Evolutionary conservation across 2,888 invertebrate genomes (phyloP).

Genomic region (Eupithecia pulchellata): DNA sequence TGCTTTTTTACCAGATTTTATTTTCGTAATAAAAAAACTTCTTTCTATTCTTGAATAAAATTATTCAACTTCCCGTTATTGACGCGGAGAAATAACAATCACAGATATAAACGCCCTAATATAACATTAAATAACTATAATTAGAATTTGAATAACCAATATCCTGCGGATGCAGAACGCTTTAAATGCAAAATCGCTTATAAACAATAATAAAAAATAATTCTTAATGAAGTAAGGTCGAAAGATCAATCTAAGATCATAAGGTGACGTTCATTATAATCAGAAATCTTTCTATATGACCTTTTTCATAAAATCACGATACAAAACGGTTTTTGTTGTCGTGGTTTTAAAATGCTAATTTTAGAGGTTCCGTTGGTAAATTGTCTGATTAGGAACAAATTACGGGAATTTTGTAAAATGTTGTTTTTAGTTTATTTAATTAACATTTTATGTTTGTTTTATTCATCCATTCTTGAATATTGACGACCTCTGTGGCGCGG

Average conservation of each 20-base stretch:
- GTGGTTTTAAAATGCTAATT: conserved; percentile 31
- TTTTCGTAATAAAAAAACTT: too few species aligned
- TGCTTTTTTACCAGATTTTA: too few species aligned
- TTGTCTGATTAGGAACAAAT: conserved; percentile 47
- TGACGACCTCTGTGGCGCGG: too few species aligned
- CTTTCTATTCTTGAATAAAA: background rate
- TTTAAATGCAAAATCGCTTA: conserved; percentile 32
- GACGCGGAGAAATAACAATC: background rate
- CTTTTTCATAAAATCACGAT: conserved; percentile 10
- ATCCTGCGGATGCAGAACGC: conserved; percentile 38
- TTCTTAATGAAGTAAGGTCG: conserved; percentile 7
- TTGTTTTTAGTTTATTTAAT: conserved; percentile 23
- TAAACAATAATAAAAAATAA: conserved; percentile 21
- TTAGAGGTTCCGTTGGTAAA: conserved; percentile 56
- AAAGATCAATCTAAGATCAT: conserved; percentile 28
- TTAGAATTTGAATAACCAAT: conserved; percentile 39
- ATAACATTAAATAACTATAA: background rate
- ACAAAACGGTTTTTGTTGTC: conserved; percentile 18
- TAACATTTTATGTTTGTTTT: conserved; percentile 10
- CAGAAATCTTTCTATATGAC: background rate
- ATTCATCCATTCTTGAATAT: background rate
- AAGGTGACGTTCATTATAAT: conserved; percentile 29
- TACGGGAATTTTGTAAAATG: conserved; percentile 8
- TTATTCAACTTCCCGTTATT: background rate
- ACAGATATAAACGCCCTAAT: conserved; percentile 31